Evolutionary conservation across 1,140 invertebrate genomes (phyloP), one percentile per base, ranked within the genome.

Genomic region (Spodoptera frugiperda): DNA sequence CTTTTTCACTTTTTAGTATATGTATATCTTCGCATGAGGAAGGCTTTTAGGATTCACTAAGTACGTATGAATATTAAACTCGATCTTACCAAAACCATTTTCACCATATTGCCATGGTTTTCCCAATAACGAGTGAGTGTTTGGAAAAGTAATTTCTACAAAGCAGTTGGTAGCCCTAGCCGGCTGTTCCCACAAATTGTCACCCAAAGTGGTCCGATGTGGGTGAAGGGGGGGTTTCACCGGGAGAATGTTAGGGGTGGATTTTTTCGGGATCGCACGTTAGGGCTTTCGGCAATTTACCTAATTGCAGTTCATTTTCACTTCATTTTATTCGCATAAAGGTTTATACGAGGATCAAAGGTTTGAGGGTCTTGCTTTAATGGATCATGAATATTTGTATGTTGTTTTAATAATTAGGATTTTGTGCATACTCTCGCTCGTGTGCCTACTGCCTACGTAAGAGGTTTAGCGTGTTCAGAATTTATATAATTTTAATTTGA

Each of bases 261-360:
- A 63, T 72, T 71, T 77, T 71, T 71, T 72, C 67, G 68, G 76
- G 48, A 72, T 63, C 67, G 67, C 55, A 53, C 76, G 55, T 68
- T 33, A 51, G 48, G 67, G 51, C 55, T 59, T 49, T 51, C 76
- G 48, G 67, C 76, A 72, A 77, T 77, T 77, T 77, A 53, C 68
- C 76, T 77, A 77, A 77, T 77, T 77, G 76, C 76, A 72, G 48
- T 77, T 71, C 68, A 77, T 77, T 77, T 63, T 72, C 76, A 77
- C 76, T 77, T 72, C 55, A 77, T 77, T 77, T 63, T 72, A 77
- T 77, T 72, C 76, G 15, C 44, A 72, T 77, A 70, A 70, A 71
- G 49, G 25, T 77, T 72, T 72, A 54, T 30, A 30, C 9, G n/a
- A 15, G 57, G 76, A 77, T 77, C 65, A 77, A 77, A 71, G 76